These are phyloP conservation scores for Hormaphis cornu DNA, from an alignment of 1,140 invertebrate genomes.

Conservation along the genomic window DNA sequence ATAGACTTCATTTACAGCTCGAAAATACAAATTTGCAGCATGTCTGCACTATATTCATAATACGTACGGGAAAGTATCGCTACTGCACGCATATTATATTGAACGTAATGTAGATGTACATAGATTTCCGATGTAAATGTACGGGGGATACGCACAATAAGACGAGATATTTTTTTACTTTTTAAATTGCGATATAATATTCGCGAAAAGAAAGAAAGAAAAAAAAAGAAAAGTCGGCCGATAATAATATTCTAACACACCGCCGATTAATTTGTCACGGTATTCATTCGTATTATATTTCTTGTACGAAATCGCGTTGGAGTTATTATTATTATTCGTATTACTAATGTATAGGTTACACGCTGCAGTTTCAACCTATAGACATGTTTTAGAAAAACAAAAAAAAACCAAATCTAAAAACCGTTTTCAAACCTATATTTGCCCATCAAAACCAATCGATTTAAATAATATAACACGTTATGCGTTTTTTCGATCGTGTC, in stretches of 20 bases:
- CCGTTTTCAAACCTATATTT: neutral
- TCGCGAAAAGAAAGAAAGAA: neutral
- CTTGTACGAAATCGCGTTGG: too few species aligned
- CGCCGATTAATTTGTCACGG: slow-evolving; percentile 1
- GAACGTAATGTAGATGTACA: too few species aligned
- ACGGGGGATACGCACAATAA: neutral
- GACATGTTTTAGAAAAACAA: neutral
- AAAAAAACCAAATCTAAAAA: neutral
- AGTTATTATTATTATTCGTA: too few species aligned
- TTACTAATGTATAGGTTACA: too few species aligned
- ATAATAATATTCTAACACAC: neutral
- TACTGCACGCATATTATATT: neutral
- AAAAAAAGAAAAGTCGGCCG: neutral
- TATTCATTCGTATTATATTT: neutral
- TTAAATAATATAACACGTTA: neutral
- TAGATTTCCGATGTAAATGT: too few species aligned
- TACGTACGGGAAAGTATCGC: too few species aligned
- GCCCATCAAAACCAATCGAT: slow-evolving; percentile 5
- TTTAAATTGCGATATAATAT: neutral
- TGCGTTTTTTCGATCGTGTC: too few species aligned
- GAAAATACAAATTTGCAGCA: too few species aligned
- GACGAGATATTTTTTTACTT: neutral
- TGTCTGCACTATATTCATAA: too few species aligned
- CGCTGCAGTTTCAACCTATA: too few species aligned
- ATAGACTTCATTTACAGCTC: too few species aligned